Evolutionary conservation across 2,888 invertebrate species (phyloP), one percentile per base, ranked within the genome.

Genomic region (Mimumesa dahlbomi): DNA sequence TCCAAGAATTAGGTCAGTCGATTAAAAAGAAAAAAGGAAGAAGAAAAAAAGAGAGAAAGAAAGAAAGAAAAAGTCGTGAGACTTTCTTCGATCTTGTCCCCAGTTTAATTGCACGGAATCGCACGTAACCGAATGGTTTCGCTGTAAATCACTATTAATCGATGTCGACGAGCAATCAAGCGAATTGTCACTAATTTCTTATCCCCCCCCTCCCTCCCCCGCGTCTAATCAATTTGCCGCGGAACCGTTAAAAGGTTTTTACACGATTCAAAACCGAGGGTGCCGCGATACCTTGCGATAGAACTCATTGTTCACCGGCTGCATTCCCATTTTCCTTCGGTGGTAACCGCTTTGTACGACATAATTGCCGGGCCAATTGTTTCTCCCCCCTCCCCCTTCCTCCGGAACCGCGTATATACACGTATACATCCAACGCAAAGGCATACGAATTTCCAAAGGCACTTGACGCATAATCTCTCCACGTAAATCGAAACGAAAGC

Each of bases 1-100:
- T 18, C 14, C 19, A 19, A 19, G 49, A 78, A 78, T 75, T 64
- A 56, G 77, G 75, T 78, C 77, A 69, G 43, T 69, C 46, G 64
- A 72, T 77, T 66, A 68, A 72, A 63, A 49, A 29, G 7, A 29
- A 29, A 9, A 6, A 29, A 6, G 34, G 25, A 7, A 3, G 25
- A 25, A 5, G 25, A 25, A 25, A 25, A 25, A 25, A 25, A 7
- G 25, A 25, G 25, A 25, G 25, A 25, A 7, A 7, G 3, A 25
- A 25, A 25, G 7, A 25, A 25, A 25, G 7, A 25, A 25, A 25
- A 25, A 3, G 7, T 25, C 25, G 25, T n/a, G n/a, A n/a, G n/a
- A n/a, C n/a, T n/a, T n/a, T n/a, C n/a, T n/a, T n/a, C n/a, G n/a
- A n/a, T n/a, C n/a, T n/a, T n/a, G n/a, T n/a, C n/a, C n/a, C n/a